Evolutionary conservation across 2,797 vertebrate genomes (phyloP), one percentile per base, ranked within the genome.

Genomic region (Pipistrellus kuhlii): DNA sequence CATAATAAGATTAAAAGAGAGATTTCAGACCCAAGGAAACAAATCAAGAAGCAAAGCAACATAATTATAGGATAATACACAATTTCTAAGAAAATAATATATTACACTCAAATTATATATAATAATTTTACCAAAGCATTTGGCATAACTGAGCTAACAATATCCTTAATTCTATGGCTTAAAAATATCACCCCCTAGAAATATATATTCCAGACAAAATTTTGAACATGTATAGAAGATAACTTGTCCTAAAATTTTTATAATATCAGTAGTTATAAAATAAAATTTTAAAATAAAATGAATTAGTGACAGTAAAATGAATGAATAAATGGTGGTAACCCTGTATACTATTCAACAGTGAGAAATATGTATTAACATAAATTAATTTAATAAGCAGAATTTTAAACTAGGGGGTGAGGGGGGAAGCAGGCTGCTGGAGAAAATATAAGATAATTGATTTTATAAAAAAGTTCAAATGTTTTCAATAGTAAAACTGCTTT

Each of bases 61-160:
- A 62, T 44, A 88, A 82, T 92, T 72, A 83, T 3, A 53, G 32
- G 76, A 64, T 80, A 75, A 78, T 18, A 82, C 20, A 76, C 35
- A 66, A 55, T 51, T 57, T 44, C 44, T 6, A 85, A 55, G 59
- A 10, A 81, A 62, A 90, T 12, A 73, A 71, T 46, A 51, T 32
- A 68, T 25, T 73, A 72, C 0, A 17, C 6, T 92, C 30, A 73
- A 68, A 57, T 68, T 41, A 62, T 41, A 59, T 35, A 9, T 38
- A 89, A 78, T 25, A 27, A 18, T 85, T 85, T 91, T 27, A 46
- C 27, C 85, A 91, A 93, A 86, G 11, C 72, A 85, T 57, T 66
- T 94, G 46, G 23, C 68, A 91, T 93, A 76, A 15, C 59, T 66
- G 88, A 93, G 15, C 9, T 90, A 32, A 93, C 81, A n/a, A 76